Conservation (phyloP, 2,797 vertebrate species). For the Ciconia nigra region DNA sequence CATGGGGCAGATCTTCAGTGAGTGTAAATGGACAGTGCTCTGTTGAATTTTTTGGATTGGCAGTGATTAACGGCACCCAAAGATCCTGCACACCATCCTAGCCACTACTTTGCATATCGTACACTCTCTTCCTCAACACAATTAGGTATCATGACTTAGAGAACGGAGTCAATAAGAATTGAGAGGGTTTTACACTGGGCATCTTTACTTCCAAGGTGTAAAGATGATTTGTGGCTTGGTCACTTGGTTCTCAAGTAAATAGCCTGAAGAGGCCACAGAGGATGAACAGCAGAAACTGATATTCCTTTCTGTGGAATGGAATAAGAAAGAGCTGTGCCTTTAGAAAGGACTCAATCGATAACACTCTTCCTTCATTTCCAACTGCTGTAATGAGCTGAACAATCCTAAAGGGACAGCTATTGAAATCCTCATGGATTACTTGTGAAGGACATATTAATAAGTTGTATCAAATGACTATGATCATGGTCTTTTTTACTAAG, state of each 20-base stretch:
- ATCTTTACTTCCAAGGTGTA: not conserved
- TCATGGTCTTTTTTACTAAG: not conserved
- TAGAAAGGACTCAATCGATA: not conserved
- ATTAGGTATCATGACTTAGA: not conserved
- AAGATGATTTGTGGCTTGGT: not conserved
- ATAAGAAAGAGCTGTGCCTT: not conserved
- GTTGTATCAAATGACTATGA: not conserved
- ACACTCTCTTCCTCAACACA: not conserved
- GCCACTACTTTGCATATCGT: not conserved
- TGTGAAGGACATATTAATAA: not conserved
- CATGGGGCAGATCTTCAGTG: not conserved
- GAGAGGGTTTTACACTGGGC: not conserved
- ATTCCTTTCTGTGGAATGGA: not conserved
- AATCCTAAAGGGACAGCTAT: not conserved
- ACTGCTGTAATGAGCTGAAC: not conserved
- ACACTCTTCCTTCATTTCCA: not conserved
- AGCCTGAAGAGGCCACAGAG: not conserved
- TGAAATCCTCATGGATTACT: not conserved
- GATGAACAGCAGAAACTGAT: not conserved
- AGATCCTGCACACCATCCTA: not conserved
- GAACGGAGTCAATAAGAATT: not conserved
- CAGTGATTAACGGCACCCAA: not conserved
- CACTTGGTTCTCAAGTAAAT: not conserved
- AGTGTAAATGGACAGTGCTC: not conserved
- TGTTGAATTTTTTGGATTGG: not conserved